These are phyloP conservation scores for Anticlea derivata DNA, from an alignment of 2,888 invertebrate genomes.

Conservation along the genomic window DNA sequence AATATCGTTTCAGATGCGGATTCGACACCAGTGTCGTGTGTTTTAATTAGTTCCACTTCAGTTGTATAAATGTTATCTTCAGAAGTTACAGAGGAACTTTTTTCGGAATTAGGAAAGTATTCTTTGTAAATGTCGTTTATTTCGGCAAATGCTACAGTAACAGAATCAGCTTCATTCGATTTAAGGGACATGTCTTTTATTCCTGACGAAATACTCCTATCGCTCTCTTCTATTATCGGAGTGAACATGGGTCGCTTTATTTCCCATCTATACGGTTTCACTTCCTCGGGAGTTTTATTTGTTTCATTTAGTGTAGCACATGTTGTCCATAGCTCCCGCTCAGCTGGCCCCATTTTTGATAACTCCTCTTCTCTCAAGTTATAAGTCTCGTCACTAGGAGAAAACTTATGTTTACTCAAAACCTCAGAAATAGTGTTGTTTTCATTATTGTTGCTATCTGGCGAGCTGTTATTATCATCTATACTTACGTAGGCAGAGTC, in stretches of 20 bases:
- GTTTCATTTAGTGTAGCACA: slow-evolving; percentile 57
- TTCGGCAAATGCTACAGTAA: slow-evolving; percentile 76
- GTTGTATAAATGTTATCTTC: slow-evolving; percentile 45
- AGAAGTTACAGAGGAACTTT: slow-evolving; percentile 43
- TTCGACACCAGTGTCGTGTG: slow-evolving; percentile 64
- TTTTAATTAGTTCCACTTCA: slow-evolving; percentile 33
- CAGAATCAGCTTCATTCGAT: slow-evolving; percentile 60
- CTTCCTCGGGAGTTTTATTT: slow-evolving; percentile 50
- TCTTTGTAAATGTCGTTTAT: slow-evolving; percentile 69
- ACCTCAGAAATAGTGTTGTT: slow-evolving; percentile 50
- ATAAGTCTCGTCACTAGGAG: slow-evolving; percentile 45
- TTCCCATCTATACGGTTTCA: slow-evolving; percentile 56
- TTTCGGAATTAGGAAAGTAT: slow-evolving; percentile 63
- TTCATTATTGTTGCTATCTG: slow-evolving; percentile 71
- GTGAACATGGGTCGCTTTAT: slow-evolving; percentile 63
- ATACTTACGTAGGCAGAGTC: slow-evolving; percentile 83
- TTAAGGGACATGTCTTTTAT: slow-evolving; percentile 55
- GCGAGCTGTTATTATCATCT: slow-evolving; percentile 74
- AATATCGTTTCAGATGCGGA: slow-evolving; percentile 74
- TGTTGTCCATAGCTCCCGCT: slow-evolving; percentile 73
- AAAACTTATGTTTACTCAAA: slow-evolving; percentile 53
- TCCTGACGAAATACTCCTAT: slow-evolving; percentile 58
- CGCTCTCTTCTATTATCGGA: slow-evolving; percentile 76
- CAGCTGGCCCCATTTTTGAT: slow-evolving; percentile 73
- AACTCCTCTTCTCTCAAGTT: slow-evolving; percentile 50